Percentiles rank a stretch among this genome's conserved stretches.
These are phyloP conservation scores for Pangasius sanitwongsei DNA, from an alignment of 2,797 vertebrate genomes.

Conservation along the genomic window DNA sequence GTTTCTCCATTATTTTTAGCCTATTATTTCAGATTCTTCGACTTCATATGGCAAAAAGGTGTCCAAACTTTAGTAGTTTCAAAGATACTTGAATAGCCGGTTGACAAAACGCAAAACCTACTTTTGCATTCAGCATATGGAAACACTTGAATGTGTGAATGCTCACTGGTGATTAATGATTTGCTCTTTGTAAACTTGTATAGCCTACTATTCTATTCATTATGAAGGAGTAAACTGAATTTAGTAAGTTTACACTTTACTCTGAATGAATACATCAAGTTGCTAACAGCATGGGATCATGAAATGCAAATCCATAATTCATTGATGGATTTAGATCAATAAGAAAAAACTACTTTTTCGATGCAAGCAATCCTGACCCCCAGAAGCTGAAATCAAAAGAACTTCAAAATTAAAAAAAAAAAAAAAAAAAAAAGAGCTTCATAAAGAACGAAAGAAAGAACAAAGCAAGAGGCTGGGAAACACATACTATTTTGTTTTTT, in stretches of 20 bases:
- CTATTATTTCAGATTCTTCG: neutral
- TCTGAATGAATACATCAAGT: neutral
- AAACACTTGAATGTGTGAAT: neutral
- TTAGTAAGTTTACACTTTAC: neutral
- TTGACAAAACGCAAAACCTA: neutral
- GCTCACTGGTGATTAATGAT: neutral
- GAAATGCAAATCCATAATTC: neutral
- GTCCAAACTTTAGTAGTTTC: neutral
- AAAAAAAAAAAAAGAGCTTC: neutral
- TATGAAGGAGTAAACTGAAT: neutral
- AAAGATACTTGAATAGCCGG: neutral
- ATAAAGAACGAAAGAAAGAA: neutral
- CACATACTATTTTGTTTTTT: neutral
- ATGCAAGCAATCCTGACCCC: neutral
- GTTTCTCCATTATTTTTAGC: neutral
- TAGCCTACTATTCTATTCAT: neutral
- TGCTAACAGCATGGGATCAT: neutral
- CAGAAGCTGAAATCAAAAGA: neutral
- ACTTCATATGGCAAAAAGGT: neutral
- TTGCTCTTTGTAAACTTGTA: neutral
- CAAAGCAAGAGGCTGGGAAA: neutral
- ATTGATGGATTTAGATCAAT: neutral
- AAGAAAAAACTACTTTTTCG: neutral
- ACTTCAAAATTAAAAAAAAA: too few species aligned
- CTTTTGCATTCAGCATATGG: neutral